Evolutionary conservation across 1,140 invertebrate species (phyloP).

Genomic region (Ceratitis capitata): DNA sequence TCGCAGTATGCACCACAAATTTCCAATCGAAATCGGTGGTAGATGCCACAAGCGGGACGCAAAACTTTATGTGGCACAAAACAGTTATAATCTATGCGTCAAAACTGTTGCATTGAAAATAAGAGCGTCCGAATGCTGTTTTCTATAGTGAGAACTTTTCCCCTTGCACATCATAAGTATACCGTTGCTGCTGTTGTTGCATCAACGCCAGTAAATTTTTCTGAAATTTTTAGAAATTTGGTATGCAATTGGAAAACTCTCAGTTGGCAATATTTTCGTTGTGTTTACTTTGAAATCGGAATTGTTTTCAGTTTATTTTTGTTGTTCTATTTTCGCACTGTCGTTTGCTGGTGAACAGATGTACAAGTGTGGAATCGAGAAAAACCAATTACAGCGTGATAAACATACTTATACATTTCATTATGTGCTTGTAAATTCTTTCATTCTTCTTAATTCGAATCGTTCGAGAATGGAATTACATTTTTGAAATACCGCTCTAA

Average conservation of each 20-base stretch:
- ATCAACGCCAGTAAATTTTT: neutral
- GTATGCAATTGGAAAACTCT: neutral
- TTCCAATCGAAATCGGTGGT: constrained; percentile 42
- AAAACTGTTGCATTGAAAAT: neutral
- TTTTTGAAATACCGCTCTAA: too few relatives aligned
- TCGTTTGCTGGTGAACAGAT: neutral
- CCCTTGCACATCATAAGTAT: neutral
- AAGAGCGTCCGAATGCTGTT: neutral
- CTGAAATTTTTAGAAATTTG: neutral
- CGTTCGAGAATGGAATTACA: too few relatives aligned
- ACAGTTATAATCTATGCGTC: neutral
- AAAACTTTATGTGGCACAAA: too few relatives aligned
- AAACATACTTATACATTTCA: neutral
- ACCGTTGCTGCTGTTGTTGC: neutral
- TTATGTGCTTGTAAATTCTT: too few relatives aligned
- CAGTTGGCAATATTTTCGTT: neutral
- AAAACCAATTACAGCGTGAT: constrained; percentile 40
- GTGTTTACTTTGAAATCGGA: neutral
- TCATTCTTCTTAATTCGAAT: too few relatives aligned
- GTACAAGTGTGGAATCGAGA: neutral
- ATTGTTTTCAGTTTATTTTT: neutral
- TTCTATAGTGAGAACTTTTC: neutral
- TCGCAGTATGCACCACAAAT: neutral
- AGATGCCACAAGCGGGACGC: constrained; percentile 8
- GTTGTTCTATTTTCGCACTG: too few relatives aligned